These are phyloP conservation scores for Holothuria glaberrima DNA, from an alignment of 35 echinoderm and acorn worm genomes.

Conservation along the genomic window DNA sequence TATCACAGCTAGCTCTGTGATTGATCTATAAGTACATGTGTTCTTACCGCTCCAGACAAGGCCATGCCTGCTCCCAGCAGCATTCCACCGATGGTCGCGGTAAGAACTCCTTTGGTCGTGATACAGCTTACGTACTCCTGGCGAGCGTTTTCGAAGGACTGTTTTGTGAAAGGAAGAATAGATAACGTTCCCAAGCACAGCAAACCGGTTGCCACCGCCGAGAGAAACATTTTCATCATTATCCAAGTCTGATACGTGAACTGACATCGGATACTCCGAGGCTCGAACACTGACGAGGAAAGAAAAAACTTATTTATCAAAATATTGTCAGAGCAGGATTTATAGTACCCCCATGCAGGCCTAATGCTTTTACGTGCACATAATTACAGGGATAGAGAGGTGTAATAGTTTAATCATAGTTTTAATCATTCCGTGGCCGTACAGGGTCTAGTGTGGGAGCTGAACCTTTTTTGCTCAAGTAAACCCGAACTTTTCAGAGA, in stretches of 20 bases:
- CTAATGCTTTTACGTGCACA: no score
- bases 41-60: conserved; percentile 79
- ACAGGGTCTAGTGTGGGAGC: no score
- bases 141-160: conserved; percentile 69
- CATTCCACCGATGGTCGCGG: conserved; percentile 72
- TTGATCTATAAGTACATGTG: not conserved
- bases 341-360: no score
- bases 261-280: conserved; percentile 79
- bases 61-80: conserved; percentile 93
- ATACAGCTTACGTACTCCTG: conserved; percentile 61
- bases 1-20: no score
- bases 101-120: conserved; percentile 63
- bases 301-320: not conserved
- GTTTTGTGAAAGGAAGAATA: conserved; percentile 68
- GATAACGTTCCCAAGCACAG: conserved; percentile 78
- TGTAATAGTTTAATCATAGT: no score
- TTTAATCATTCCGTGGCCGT: no score
- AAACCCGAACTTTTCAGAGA: no score
- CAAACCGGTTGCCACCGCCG: conserved; percentile 77
- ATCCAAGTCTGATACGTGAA: conserved; percentile 84
- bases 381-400: no score
- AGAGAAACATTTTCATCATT: conserved; percentile 97
- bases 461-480: no score
- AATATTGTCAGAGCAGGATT: not conserved
- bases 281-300: conserved; percentile 84